phyloP scores from a whole-genome alignment of 1,140 invertebrate species.

The Rhizoglyphus robini region DNA sequence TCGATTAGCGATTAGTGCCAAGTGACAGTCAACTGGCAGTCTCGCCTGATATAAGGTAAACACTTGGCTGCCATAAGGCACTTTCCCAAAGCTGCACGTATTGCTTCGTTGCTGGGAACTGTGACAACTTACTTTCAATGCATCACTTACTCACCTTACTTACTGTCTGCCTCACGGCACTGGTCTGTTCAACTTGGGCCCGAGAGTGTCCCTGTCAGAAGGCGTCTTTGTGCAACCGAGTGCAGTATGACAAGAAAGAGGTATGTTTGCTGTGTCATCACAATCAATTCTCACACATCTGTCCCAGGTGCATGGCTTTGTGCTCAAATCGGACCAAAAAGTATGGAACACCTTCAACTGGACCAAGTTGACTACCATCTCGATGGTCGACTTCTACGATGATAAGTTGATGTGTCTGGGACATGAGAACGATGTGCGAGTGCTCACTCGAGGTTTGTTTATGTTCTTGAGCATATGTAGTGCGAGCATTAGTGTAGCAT shows the following conservation, averaged over 20 bases:
- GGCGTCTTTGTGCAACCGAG: neutral
- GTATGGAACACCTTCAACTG: conserved; percentile 35
- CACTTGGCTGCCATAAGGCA: no score
- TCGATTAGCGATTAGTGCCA: no score
- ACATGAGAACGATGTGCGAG: conserved; percentile 31
- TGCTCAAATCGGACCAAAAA: conserved; percentile 27
- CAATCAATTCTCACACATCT: neutral
- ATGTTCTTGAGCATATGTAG: neutral
- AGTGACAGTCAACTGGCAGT: no score
- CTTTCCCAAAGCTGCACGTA: no score
- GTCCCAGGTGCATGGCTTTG: conserved; percentile 33
- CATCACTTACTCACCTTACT: no score
- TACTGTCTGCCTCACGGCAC: no score
- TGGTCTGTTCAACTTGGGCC: no score
- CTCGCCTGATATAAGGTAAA: no score
- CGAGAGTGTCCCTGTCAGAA: neutral
- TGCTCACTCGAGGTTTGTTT: conserved; percentile 25
- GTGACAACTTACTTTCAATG: no score
- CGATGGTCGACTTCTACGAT: conserved; percentile 31
- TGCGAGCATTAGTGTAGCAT: neutral
- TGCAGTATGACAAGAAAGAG: neutral
- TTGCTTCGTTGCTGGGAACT: no score
- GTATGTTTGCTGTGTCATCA: neutral
- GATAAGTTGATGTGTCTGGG: conserved; percentile 32
- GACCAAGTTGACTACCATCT: conserved; percentile 35